These are phyloP conservation scores for Crambe crambe DNA, from an alignment of 37 sponge, comb jelly and placozoan genomes.

Conservation along the genomic window DNA sequence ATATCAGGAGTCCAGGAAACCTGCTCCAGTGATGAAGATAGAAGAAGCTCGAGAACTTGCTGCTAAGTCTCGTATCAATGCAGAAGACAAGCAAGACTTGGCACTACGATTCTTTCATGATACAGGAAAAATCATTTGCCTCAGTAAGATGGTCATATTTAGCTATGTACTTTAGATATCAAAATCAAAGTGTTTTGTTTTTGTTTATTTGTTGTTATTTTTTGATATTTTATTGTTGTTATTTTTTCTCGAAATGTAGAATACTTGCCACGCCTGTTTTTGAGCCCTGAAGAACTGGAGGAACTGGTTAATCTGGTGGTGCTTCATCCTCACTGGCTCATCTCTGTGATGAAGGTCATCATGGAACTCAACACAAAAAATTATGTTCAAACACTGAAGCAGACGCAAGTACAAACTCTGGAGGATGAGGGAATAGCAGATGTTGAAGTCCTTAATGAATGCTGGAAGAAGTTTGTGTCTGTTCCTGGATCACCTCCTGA, in stretches of 20 bases:
- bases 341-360: slow-evolving; percentile 53
- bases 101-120: slow-evolving; percentile 74
- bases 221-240: no score
- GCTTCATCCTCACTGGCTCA: slow-evolving; percentile 46
- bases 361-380: slow-evolving; percentile 17
- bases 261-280: slow-evolving; percentile 5
- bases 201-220: no score
- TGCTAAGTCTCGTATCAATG: not conserved
- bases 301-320: slow-evolving; percentile 33
- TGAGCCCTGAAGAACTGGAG: slow-evolving; percentile 27
- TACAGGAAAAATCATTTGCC: slow-evolving; percentile 38
- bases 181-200: no score
- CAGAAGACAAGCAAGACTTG: not conserved
- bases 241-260: not conserved
- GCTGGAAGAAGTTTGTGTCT: slow-evolving; percentile 15
- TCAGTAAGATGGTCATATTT: slow-evolving; percentile 8
- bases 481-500: not conserved
- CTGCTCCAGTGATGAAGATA: not conserved
- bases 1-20: not conserved
- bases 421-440: slow-evolving; percentile 2
- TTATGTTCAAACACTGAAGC: not conserved
- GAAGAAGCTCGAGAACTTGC: not conserved
- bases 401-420: not conserved
- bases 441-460: not conserved
- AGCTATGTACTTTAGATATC: no score